Evolutionary conservation across 2,888 invertebrate species (phyloP), one percentile per base, ranked within the genome.

Genomic region (Macrophya alboannulata): DNA sequence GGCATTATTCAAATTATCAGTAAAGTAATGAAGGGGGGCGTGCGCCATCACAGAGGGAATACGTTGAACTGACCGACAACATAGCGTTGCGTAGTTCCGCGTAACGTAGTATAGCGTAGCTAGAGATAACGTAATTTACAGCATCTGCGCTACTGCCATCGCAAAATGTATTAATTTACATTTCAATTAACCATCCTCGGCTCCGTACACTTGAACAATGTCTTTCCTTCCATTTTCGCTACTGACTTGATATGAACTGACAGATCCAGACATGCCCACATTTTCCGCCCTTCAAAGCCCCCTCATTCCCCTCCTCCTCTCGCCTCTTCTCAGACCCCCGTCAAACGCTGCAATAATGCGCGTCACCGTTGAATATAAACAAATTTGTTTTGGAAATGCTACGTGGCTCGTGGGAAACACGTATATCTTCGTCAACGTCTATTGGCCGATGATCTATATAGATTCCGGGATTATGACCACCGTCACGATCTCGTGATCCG

Each of bases 101-200:
- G 62, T 59, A 81, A 40, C 43, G 15, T 43, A 43, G 21, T 62
- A 43, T 62, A 40, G 40, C 81, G 43, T 25, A 40, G 62, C 6
- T 21, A 43, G 43, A 21, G 81, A 81, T 81, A 81, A 81, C 81
- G 81, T 59, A 84, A 85, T 86, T 83, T 83, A 43, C 76, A 72
- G 76, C 62, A 68, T 74, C 74, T 84, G 85, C 81, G 81, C 74
- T 77, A 84, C 59, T 74, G 86, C 74, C 45, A 68, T 65, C 84
- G 84, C 48, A 84, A 85, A 86, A 87, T 86, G 88, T 88, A 88
- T 89, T 89, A 88, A 89, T 89, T 89, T 88, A 87, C 89, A 87
- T 86, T 88, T 89, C 88, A 87, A 88, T 89, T 88, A 89, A 88
- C 81, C 88, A 86, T 82, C 62, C 85, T 88, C 84, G 84, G 86